These are phyloP conservation scores for Budorcas taxicolor DNA, from an alignment of 2,113 vertebrate species.

Conservation along the genomic window DNA sequence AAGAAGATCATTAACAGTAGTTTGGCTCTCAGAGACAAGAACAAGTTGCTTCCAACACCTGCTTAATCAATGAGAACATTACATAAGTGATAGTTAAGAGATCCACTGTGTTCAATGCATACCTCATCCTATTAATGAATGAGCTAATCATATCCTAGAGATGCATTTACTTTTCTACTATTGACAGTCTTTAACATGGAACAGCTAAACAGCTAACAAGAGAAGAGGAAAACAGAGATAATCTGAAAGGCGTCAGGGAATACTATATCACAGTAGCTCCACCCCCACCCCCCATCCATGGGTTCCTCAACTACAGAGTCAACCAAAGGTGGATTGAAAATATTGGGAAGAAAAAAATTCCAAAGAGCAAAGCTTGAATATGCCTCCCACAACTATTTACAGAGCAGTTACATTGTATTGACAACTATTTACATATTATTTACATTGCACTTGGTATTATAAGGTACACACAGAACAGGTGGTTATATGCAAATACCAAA, in stretches of 20 bases:
- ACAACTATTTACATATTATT: neutral
- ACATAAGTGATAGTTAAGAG: neutral
- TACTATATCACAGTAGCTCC: neutral
- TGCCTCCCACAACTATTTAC: neutral
- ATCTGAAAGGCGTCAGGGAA: neutral
- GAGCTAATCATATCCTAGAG: neutral
- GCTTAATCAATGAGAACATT: neutral
- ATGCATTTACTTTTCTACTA: neutral
- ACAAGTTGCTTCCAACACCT: neutral
- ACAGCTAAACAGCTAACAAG: neutral
- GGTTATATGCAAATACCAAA: neutral
- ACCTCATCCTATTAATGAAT: neutral
- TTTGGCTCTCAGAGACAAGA: neutral
- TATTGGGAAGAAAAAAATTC: neutral
- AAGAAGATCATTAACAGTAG: neutral
- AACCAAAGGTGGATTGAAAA: neutral
- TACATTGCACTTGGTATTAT: neutral
- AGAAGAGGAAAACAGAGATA: constrained; percentile 14
- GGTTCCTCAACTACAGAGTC: neutral
- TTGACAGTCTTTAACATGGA: neutral
- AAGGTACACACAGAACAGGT: neutral
- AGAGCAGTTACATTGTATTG: neutral
- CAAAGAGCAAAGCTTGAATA: neutral
- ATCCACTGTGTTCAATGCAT: neutral
- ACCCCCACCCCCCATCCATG: neutral